Percentiles rank a stretch among this genome's conserved stretches.
phyloP scores from a whole-genome alignment of 2,888 invertebrate genomes.

The Listrodromus nycthemerus region DNA sequence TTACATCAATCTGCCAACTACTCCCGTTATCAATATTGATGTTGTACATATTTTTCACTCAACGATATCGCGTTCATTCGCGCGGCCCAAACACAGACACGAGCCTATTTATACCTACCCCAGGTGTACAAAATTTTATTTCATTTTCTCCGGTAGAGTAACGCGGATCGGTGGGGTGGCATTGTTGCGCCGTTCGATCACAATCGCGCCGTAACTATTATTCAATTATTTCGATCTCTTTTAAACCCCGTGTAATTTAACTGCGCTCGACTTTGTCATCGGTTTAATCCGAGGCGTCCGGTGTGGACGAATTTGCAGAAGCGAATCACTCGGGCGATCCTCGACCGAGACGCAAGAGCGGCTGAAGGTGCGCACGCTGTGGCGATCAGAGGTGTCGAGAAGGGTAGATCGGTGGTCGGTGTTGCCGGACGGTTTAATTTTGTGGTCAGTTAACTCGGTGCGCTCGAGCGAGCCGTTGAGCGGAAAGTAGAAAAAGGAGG shows the following conservation, averaged over 20 bases:
- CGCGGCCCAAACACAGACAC: not conserved
- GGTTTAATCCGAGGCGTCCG: not conserved
- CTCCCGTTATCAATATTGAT: slow-evolving; percentile 64
- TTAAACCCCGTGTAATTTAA: slow-evolving; percentile 14
- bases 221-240: slow-evolving; percentile 48
- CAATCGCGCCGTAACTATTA: slow-evolving; percentile 30
- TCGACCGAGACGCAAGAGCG: not conserved
- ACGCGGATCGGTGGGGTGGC: not conserved
- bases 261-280: not conserved
- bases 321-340: not conserved
- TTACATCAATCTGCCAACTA: slow-evolving; percentile 63
- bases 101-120: not conserved
- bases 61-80: slow-evolving; percentile 25
- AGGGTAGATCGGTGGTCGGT: slow-evolving; percentile 22
- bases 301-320: not conserved
- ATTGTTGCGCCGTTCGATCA: slow-evolving; percentile 19
- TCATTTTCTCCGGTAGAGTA: slow-evolving; percentile 26
- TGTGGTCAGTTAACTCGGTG: slow-evolving; percentile 50
- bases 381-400: not conserved
- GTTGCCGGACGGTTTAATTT: slow-evolving; percentile 51
- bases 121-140: slow-evolving; percentile 29
- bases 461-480: slow-evolving; percentile 31
- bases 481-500: slow-evolving; percentile 35
- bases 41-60: slow-evolving; percentile 50
- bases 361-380: not conserved